phyloP scores from a whole-genome alignment of 2,797 vertebrate genomes.

The Rhadinocentrus ornatus region DNA sequence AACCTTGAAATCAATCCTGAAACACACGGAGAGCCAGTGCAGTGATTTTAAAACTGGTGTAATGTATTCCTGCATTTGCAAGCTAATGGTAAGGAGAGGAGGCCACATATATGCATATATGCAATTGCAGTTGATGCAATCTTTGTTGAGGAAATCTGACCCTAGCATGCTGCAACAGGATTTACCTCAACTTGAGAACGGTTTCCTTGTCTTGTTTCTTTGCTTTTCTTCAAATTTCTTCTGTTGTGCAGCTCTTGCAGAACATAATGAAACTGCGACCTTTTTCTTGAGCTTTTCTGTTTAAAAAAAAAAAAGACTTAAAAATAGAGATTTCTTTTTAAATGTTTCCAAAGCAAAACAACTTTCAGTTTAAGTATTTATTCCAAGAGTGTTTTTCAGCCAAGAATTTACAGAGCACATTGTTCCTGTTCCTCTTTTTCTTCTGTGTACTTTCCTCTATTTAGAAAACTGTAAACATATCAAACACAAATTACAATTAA shows the following conservation, averaged over 20 bases:
- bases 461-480: slow-evolving; percentile 16
- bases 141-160: slow-evolving; percentile 25
- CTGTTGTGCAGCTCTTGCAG: slow-evolving; percentile 78
- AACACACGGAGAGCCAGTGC: too few relatives aligned
- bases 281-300: slow-evolving; percentile 56
- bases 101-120: not conserved
- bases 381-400: slow-evolving; percentile 2
- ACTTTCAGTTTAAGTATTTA: not conserved
- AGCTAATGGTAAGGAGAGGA: slow-evolving; percentile 3
- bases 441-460: slow-evolving; percentile 10
- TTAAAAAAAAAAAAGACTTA: not conserved
- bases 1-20: too few relatives aligned
- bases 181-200: slow-evolving; percentile 58
- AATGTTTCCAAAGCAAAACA: not conserved
- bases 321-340: not conserved
- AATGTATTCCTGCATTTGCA: not conserved
- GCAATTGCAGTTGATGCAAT: slow-evolving; percentile 25
- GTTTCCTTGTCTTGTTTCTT: slow-evolving; percentile 11
- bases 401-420: not conserved
- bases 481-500: slow-evolving; percentile 6
- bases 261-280: slow-evolving; percentile 70
- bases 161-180: slow-evolving; percentile 33
- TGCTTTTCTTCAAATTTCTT: slow-evolving; percentile 49
- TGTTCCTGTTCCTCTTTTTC: slow-evolving; percentile 62
- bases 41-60: too few relatives aligned